Evolutionary conservation across 2,888 invertebrate species (phyloP).

Genomic region (Drosophila limbata): DNA sequence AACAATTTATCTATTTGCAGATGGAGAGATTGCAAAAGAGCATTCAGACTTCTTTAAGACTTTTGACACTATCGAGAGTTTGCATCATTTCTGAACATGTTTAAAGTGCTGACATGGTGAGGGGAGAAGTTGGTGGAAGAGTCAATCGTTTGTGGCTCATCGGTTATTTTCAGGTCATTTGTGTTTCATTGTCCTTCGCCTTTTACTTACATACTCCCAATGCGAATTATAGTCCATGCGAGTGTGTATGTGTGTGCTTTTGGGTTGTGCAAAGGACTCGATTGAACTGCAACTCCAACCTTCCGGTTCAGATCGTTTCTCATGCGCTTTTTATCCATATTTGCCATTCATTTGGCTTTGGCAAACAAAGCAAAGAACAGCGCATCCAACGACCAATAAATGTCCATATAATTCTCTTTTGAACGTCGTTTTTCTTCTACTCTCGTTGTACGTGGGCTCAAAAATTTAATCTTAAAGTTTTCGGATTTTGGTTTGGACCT

Average conservation of each 20-base stretch:
- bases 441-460: slow-evolving; percentile 9
- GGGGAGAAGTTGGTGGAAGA: slow-evolving; percentile 3
- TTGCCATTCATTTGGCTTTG: slow-evolving; percentile 66
- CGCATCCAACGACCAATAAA: slow-evolving; percentile 60
- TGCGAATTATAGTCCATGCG: slow-evolving; percentile 48
- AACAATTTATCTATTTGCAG: not conserved
- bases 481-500: not conserved
- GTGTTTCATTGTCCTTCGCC: slow-evolving; percentile 62
- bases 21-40: not conserved
- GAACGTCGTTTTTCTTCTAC: slow-evolving; percentile 1
- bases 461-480: slow-evolving; percentile 51
- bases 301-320: slow-evolving; percentile 56
- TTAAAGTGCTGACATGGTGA: not conserved
- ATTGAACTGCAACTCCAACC: slow-evolving; percentile 13
- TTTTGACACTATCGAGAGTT: not conserved
- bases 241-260: slow-evolving; percentile 4
- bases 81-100: not conserved
- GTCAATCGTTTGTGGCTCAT: slow-evolving; percentile 57
- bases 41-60: not conserved
- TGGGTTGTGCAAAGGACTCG: slow-evolving; percentile 13
- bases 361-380: slow-evolving; percentile 55
- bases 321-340: slow-evolving; percentile 56
- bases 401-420: slow-evolving; percentile 50
- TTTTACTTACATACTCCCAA: slow-evolving; percentile 43
- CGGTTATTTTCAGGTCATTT: slow-evolving; percentile 65